These are phyloP conservation scores for Sciurus niger DNA, from an alignment of 2,113 vertebrate genomes.

Conservation along the genomic window DNA sequence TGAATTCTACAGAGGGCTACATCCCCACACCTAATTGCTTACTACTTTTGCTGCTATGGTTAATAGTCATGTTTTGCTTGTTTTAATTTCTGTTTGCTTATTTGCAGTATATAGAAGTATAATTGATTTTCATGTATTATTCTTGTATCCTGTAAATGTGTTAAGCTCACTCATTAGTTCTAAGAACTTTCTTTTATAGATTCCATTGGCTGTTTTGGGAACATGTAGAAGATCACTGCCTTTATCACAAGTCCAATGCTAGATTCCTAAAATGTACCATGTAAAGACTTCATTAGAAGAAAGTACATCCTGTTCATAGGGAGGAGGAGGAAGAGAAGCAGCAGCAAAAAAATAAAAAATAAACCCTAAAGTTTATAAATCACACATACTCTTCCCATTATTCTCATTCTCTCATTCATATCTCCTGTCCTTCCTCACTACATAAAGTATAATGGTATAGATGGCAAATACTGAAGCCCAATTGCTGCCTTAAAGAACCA, in stretches of 20 bases:
- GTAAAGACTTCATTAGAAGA: not conserved
- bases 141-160: not conserved
- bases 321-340: not conserved
- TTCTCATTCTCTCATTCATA: not conserved
- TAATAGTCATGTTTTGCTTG: conserved; percentile 16
- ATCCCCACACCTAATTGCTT: not conserved
- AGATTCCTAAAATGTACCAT: not conserved
- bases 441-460: not conserved
- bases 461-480: not conserved
- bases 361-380: not conserved
- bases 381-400: not conserved
- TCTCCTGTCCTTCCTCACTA: not conserved
- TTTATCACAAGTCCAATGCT: conserved; percentile 34
- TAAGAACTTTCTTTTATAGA: not conserved
- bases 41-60: not conserved
- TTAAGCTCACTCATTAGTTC: conserved; percentile 26
- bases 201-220: not conserved
- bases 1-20: not conserved
- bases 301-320: not conserved
- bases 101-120: conserved; percentile 26
- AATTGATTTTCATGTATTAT: not conserved
- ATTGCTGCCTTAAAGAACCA: not conserved
- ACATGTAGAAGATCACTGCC: not conserved
- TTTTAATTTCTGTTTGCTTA: not conserved
- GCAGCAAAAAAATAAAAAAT: not conserved